A percentile compares a stretch with the other conserved stretches of the same genome.
Conservation (phyloP, 2,113 vertebrate genomes). For the Alouatta palliata region DNA sequence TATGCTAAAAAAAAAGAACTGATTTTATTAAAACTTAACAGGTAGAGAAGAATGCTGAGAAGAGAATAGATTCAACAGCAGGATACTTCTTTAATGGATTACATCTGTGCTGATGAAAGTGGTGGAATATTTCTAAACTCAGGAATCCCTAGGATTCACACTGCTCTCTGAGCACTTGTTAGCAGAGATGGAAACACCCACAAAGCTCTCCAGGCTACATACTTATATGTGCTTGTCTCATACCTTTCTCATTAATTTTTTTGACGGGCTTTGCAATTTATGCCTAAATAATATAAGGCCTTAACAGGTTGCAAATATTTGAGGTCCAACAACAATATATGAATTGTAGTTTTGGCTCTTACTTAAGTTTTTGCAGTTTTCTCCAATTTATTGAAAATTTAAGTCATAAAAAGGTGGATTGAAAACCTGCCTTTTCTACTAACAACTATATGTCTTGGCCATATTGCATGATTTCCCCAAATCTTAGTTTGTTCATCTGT, state of each 20-base stretch:
- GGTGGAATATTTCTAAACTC: neutral
- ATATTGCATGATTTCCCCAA: neutral
- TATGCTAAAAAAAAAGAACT: neutral
- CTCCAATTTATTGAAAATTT: neutral
- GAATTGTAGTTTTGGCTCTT: neutral
- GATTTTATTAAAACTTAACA: neutral
- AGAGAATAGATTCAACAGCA: neutral
- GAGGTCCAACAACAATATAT: neutral
- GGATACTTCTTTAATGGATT: neutral
- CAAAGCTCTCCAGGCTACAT: neutral
- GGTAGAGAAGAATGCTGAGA: neutral
- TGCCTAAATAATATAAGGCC: neutral
- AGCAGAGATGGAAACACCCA: no score
- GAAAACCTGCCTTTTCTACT: neutral
- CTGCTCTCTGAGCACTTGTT: neutral
- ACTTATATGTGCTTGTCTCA: neutral
- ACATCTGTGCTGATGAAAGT: neutral
- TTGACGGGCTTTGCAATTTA: neutral
- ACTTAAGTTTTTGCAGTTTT: neutral
- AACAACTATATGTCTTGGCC: neutral
- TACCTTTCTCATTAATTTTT: neutral
- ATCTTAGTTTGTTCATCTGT: neutral
- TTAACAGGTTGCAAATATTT: neutral
- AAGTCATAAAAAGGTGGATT: neutral
- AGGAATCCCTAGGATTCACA: fast-evolving